Evolutionary conservation across 2,888 invertebrate genomes (phyloP), one percentile per base, ranked within the genome.

Genomic region (Drosophila longiperda): DNA sequence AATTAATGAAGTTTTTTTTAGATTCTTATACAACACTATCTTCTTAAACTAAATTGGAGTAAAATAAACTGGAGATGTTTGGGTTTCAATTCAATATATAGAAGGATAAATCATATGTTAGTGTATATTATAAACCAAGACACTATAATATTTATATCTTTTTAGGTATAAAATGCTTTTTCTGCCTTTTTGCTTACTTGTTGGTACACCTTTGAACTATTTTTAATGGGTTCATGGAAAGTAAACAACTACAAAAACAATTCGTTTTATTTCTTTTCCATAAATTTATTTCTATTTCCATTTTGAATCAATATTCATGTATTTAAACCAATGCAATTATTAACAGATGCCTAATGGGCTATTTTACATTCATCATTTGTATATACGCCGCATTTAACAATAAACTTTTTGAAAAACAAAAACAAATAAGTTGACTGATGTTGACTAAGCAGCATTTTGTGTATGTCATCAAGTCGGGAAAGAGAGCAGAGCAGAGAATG

Each of bases 401-500:
- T 23, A 34, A 11, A 48, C 60, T 61, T 34, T 45, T 45, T 33
- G 52, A 40, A 69, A 70, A 60, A 32, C 52, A 58, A 38, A 15
- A 58, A 50, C 54, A 62, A 75, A 67, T 26, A 54, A 42, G 45
- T 40, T 66, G 38, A 29, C 48, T 7, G 4, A 32, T 49, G 67
- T 65, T 80, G 80, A 74, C 77, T 64, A 71, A 62, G 59, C 77
- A 77, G 53, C 58, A 60, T 70, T 75, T 71, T 75, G 87, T 82
- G 71, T 85, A 82, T 86, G 83, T 77, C 83, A 77, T 81, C 69
- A 70, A 73, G 72, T 40, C 42, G 23, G 15, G 7, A 45, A 45
- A 23, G 45, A 45, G 20, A 20, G 53, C 64, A 54, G 61, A 36
- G 52, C 62, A 65, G 42, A 66, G 42, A 1, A 12, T 12, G 1